Conservation (phyloP, 2,113 vertebrate species). For the Podarcis cretensis region DNA sequence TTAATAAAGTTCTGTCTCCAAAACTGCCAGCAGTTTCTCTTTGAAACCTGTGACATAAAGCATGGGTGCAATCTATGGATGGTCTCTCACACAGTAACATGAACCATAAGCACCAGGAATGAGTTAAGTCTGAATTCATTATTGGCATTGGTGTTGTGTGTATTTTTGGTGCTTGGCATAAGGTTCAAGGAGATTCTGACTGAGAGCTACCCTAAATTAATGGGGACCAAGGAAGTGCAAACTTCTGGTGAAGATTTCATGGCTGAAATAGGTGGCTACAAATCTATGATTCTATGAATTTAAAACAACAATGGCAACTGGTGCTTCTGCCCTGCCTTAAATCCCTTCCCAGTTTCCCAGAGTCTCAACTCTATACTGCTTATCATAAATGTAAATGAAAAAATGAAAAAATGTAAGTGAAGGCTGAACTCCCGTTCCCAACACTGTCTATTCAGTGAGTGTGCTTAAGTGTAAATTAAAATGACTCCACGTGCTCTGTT, state of each 20-base stretch:
- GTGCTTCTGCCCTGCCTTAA: no score
- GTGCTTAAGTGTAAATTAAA: no score
- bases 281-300: background rate
- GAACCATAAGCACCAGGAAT: background rate
- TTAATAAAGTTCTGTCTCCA: background rate
- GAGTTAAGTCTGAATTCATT: background rate
- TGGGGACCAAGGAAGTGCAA: background rate
- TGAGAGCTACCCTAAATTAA: background rate
- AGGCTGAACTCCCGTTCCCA: no score
- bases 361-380: no score
- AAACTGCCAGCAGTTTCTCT: background rate
- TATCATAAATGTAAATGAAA: no score
- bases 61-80: background rate
- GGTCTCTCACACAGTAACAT: background rate
- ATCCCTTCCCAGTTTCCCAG: no score
- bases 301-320: no score
- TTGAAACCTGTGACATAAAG: background rate
- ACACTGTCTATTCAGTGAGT: no score
- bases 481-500: no score
- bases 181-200: background rate
- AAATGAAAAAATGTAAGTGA: no score
- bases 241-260: background rate
- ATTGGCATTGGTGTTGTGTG: background rate
- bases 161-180: background rate
- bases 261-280: background rate